A percentile compares a stretch with the other conserved stretches of the same genome.
phyloP scores from a whole-genome alignment of 2,888 invertebrate species.

The Dastarcus helophoroides region DNA sequence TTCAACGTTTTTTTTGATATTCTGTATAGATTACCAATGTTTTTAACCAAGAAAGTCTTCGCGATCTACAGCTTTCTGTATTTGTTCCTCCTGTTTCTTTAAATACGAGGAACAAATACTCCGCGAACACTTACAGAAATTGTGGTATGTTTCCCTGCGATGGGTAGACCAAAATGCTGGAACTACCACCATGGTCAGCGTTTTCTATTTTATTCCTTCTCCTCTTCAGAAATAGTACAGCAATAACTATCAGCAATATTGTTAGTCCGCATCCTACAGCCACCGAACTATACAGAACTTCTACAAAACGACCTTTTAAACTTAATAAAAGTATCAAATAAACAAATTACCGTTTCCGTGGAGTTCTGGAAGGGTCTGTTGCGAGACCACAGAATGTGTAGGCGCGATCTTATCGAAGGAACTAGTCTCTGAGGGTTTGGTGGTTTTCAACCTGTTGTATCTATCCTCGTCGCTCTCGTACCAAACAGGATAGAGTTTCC shows the following conservation, averaged over 20 bases:
- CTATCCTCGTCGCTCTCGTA: slow-evolving; percentile 12
- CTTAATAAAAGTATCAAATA: slow-evolving; percentile 1
- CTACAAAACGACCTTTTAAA: slow-evolving; percentile 20
- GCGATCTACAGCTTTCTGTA: too few relatives aligned
- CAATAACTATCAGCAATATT: slow-evolving; percentile 23
- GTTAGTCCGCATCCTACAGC: slow-evolving; percentile 21
- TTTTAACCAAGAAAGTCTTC: too few relatives aligned
- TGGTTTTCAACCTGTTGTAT: slow-evolving; percentile 5
- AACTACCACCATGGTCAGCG: slow-evolving; percentile 37
- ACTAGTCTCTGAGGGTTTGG: slow-evolving; percentile 8
- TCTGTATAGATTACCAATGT: too few relatives aligned
- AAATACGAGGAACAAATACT: too few relatives aligned
- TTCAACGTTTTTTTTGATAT: too few relatives aligned
- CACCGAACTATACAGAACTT: slow-evolving; percentile 24
- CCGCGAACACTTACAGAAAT: slow-evolving; percentile 50
- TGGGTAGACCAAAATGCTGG: slow-evolving; percentile 53
- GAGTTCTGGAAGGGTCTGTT: slow-evolving; percentile 17
- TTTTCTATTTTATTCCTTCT: slow-evolving; percentile 37
- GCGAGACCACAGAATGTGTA: slow-evolving; percentile 18
- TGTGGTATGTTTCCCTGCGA: slow-evolving; percentile 48
- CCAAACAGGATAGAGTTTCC: slow-evolving; percentile 20
- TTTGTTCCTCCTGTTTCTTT: too few relatives aligned
- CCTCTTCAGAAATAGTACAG: slow-evolving; percentile 40
- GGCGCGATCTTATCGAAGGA: slow-evolving; percentile 5
- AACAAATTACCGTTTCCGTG: slow-evolving; percentile 15